Conservation (phyloP, 2,113 vertebrate species). For the Ifrita kowaldi region DNA sequence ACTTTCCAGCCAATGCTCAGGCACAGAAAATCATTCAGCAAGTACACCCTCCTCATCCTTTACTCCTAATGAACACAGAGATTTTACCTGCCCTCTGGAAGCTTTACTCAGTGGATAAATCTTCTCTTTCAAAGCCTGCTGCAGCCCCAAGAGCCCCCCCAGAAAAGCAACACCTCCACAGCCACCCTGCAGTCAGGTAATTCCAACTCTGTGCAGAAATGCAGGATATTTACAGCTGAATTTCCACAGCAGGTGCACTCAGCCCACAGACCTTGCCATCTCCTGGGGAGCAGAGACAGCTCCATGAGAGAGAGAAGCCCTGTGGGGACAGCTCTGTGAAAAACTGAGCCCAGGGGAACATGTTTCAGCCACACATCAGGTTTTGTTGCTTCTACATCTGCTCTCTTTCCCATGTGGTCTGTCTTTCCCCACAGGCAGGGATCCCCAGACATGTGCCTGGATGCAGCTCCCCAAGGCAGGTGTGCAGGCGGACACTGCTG, state of each 20-base stretch:
- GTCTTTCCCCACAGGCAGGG: not conserved
- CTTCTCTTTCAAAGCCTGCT: not conserved
- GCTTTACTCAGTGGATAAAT: not conserved
- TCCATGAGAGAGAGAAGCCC: not conserved
- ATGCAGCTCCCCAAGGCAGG: not conserved
- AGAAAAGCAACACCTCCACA: not conserved
- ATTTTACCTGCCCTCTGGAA: not conserved
- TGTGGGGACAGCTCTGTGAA: not conserved
- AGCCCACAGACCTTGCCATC: not conserved
- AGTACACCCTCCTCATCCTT: not conserved
- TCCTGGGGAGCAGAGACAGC: not conserved
- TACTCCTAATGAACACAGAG: not conserved
- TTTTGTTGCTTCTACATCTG: not conserved
- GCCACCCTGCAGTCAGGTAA: not conserved
- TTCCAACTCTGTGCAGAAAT: not conserved
- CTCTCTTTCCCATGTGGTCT: not conserved
- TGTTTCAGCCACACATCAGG: rapidly evolving
- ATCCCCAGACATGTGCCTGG: not conserved
- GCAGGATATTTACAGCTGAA: not conserved
- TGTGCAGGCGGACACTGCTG: not conserved
- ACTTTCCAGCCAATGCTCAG: not conserved
- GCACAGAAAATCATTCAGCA: not conserved
- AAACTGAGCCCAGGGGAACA: not conserved
- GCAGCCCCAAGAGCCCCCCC: not conserved
- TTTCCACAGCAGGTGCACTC: not conserved